phyloP scores from a whole-genome alignment of 2,113 vertebrate species.

The Zosterops lateralis region DNA sequence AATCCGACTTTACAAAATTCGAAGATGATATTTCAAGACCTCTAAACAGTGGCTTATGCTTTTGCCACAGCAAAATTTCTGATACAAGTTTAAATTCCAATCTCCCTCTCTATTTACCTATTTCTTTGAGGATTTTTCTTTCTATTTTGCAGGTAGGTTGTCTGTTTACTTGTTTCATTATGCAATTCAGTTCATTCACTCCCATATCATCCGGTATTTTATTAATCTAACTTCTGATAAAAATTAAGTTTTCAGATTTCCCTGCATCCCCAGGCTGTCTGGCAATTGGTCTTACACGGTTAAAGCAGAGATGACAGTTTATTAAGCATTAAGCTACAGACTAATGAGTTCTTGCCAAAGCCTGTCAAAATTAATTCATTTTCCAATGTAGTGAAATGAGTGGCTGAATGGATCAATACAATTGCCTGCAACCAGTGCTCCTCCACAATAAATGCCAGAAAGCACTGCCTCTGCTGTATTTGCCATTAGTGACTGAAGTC shows the following conservation, averaged over 20 bases:
- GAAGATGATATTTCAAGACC: not conserved
- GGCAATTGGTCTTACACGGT: not conserved
- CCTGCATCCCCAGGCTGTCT: not conserved
- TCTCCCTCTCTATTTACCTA: not conserved
- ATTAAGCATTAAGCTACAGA: conserved; percentile 25
- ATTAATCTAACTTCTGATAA: not conserved
- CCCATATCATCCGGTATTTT: not conserved
- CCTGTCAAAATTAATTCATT: conserved; percentile 49
- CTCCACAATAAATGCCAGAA: not conserved
- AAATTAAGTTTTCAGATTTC: not conserved
- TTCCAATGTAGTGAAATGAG: not conserved
- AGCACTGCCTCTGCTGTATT: not conserved
- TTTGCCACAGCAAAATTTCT: not conserved
- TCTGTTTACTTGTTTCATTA: not conserved
- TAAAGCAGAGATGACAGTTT: conserved; percentile 40
- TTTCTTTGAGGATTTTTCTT: not conserved
- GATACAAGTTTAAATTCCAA: not conserved
- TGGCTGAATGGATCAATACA: conserved; percentile 16
- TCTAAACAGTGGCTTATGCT: not conserved
- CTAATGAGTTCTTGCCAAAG: conserved; percentile 46
- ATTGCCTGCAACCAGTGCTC: not conserved
- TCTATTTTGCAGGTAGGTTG: not conserved
- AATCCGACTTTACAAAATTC: not conserved
- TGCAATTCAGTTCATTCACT: not conserved
- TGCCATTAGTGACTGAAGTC: not conserved